phyloP scores from a whole-genome alignment of 2,888 invertebrate species.

The Cheilosia soror region DNA sequence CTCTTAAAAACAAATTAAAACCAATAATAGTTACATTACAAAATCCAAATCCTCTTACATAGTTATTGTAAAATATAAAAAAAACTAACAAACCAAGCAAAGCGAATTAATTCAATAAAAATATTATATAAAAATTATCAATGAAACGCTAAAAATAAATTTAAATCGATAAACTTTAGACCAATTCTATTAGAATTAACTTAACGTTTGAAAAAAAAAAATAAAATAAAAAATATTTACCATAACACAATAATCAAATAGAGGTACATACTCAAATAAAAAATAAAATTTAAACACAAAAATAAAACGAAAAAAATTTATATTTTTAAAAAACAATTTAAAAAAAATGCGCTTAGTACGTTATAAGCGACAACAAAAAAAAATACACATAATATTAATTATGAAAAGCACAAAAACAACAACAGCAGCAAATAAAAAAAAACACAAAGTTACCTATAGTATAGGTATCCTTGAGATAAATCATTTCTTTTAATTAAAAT shows the following conservation, averaged over 20 bases:
- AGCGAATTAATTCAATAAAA: conserved; percentile 56
- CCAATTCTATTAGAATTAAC: conserved; percentile 67
- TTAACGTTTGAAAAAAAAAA: conserved; percentile 31
- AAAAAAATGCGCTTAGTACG: conserved; percentile 58
- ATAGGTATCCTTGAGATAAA: conserved; percentile 58
- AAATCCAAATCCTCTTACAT: conserved; percentile 22
- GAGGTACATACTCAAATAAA: conserved; percentile 19
- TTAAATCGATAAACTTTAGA: conserved; percentile 53
- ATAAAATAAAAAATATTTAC: conserved; percentile 32
- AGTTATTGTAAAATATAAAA: conserved; percentile 35
- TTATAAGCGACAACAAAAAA: conserved; percentile 49
- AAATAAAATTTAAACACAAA: conserved; percentile 24
- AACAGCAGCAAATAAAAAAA: conserved; percentile 42
- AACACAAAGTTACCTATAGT: conserved; percentile 74
- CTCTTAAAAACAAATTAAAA: conserved; percentile 27
- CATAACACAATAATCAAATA: conserved; percentile 55
- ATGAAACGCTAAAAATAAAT: conserved; percentile 6
- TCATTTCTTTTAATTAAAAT: conserved; percentile 20
- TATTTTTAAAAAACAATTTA: conserved; percentile 56
- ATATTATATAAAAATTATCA: background rate
- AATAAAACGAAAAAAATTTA: conserved; percentile 53
- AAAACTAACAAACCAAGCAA: conserved; percentile 48
- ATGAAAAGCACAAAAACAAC: conserved; percentile 61
- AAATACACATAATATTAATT: background rate
- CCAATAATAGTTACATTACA: conserved; percentile 24